Percentiles rank a stretch among this genome's conserved stretches.
phyloP scores from a whole-genome alignment of 1,140 invertebrate species.

The Lepidurus couesii region DNA sequence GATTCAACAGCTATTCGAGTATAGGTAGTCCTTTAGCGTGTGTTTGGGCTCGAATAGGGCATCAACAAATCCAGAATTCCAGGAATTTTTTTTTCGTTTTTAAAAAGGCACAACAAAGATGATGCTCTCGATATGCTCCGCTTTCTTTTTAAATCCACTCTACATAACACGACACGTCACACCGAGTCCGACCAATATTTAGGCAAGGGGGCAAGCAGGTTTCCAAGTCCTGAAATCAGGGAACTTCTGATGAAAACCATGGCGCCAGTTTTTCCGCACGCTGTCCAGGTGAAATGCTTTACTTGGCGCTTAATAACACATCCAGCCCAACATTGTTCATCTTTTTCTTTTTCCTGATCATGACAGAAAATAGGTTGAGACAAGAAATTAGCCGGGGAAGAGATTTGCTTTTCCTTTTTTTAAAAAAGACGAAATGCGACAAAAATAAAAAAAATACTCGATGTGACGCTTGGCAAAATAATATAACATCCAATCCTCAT shows the following conservation, averaged over 20 bases:
- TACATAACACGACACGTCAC: neutral
- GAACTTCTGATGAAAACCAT: neutral
- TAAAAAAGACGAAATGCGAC: too few species aligned
- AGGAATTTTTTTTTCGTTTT: too few species aligned
- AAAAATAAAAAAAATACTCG: too few species aligned
- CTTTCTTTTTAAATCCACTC: neutral
- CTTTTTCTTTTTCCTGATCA: neutral
- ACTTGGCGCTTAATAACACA: neutral
- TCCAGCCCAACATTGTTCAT: neutral
- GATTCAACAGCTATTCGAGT: neutral
- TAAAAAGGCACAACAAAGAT: too few species aligned
- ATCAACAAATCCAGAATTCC: neutral
- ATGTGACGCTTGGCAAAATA: too few species aligned
- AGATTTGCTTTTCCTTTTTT: neutral
- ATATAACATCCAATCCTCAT: too few species aligned
- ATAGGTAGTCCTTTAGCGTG: neutral
- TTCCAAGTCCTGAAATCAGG: neutral
- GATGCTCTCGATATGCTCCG: too few species aligned
- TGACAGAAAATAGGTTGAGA: neutral
- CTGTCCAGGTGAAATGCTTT: slow-evolving; percentile 18
- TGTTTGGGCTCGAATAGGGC: neutral
- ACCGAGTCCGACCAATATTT: neutral
- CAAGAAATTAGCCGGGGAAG: neutral
- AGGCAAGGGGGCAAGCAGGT: neutral
- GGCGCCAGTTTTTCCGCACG: slow-evolving; percentile 17